phyloP scores from a whole-genome alignment of 2,888 invertebrate genomes.

The Nesidiocoris tenuis region DNA sequence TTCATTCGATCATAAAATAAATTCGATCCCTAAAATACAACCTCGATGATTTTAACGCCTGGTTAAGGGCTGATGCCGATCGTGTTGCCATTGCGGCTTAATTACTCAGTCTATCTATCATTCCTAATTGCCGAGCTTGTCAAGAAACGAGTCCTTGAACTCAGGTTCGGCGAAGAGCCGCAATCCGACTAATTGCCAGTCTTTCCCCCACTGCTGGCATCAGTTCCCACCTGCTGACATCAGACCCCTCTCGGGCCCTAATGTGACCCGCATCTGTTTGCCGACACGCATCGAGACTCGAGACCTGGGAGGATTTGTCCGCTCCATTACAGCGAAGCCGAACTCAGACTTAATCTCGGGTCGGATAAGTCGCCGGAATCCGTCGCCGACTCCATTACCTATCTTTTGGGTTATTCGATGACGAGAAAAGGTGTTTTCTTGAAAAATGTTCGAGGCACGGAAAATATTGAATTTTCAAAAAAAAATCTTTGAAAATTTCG shows the following conservation, averaged over 20 bases:
- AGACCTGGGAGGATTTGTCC: not conserved
- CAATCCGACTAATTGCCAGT: not conserved
- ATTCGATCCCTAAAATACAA: too few relatives aligned
- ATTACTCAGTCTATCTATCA: too few relatives aligned
- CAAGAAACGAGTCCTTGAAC: not conserved
- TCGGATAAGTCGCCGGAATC: slow-evolving; percentile 63
- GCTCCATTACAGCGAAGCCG: not conserved
- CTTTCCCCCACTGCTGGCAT: not conserved
- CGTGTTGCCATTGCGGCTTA: too few relatives aligned
- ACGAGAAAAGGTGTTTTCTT: too few relatives aligned
- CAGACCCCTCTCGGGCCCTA: not conserved
- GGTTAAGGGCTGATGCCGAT: too few relatives aligned
- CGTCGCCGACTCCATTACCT: slow-evolving; percentile 74
- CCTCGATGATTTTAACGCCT: too few relatives aligned
- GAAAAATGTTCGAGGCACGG: too few relatives aligned
- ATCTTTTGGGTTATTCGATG: too few relatives aligned
- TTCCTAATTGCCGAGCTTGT: not conserved
- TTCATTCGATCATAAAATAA: too few relatives aligned
- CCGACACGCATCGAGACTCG: not conserved
- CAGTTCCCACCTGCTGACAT: not conserved
- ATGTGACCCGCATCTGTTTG: not conserved
- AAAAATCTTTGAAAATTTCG: too few relatives aligned
- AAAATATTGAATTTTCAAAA: too few relatives aligned
- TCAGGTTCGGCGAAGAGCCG: not conserved
- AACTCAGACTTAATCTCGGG: slow-evolving; percentile 6